These are phyloP conservation scores for Drosophila mercatorum DNA, from an alignment of 2,888 invertebrate species.

Conservation along the genomic window DNA sequence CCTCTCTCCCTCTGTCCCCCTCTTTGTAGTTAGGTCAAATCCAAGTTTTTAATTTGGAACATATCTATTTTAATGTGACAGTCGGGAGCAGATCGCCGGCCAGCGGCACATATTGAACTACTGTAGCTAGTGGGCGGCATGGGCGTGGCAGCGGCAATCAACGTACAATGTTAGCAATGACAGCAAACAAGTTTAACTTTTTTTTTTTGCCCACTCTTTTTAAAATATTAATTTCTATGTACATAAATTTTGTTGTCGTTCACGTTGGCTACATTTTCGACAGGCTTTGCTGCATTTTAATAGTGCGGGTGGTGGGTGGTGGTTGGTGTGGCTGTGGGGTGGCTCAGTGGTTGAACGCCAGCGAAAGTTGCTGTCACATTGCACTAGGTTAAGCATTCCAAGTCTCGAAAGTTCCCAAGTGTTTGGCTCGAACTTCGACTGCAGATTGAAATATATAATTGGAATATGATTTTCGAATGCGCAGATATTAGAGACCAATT, in stretches of 20 bases:
- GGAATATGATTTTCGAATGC: not conserved
- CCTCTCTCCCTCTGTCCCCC: not conserved
- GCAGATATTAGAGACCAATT: no score
- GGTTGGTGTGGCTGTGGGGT: not conserved
- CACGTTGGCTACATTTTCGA: slow-evolving; percentile 54
- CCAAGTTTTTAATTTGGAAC: slow-evolving; percentile 44
- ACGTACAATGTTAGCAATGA: slow-evolving; percentile 41
- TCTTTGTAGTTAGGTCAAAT: slow-evolving; percentile 17
- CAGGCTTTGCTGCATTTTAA: slow-evolving; percentile 69
- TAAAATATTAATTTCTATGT: slow-evolving; percentile 71
- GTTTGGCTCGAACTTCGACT: not conserved
- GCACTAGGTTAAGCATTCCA: not conserved
- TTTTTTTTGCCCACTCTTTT: slow-evolving; percentile 34
- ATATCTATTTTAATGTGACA: slow-evolving; percentile 51
- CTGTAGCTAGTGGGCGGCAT: not conserved
- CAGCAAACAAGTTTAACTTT: slow-evolving; percentile 23
- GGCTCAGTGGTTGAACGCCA: not conserved
- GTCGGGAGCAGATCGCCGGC: slow-evolving; percentile 25
- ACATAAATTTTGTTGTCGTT: slow-evolving; percentile 72
- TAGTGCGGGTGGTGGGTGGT: slow-evolving; percentile 17
- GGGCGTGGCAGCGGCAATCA: slow-evolving; percentile 34
- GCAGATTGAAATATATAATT: not conserved
- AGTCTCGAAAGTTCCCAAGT: not conserved
- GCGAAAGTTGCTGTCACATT: slow-evolving; percentile 11
- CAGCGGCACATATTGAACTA: slow-evolving; percentile 16